phyloP scores from a whole-genome alignment of 2,113 vertebrate species.

The Baryphthengus martii region DNA sequence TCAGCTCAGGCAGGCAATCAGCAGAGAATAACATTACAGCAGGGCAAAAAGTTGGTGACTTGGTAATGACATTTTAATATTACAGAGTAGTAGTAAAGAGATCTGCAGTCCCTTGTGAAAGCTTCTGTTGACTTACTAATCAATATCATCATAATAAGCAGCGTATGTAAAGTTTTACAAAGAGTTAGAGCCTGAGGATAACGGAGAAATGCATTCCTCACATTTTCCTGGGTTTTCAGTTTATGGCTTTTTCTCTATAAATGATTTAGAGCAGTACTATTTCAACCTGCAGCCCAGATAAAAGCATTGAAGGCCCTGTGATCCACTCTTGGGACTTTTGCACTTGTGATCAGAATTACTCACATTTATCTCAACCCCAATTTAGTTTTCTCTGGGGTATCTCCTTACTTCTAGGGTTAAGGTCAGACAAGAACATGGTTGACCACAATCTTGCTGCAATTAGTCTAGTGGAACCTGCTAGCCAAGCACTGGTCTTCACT shows the following conservation, averaged over 20 bases:
- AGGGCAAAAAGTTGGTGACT: slow-evolving; percentile 69
- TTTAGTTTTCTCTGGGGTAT: background rate
- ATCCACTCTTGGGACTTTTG: background rate
- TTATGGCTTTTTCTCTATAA: slow-evolving; percentile 21
- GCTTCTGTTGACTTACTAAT: slow-evolving; percentile 78
- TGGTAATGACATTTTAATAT: slow-evolving; percentile 78
- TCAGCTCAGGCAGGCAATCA: slow-evolving; percentile 74
- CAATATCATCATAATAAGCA: slow-evolving; percentile 76
- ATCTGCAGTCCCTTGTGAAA: slow-evolving; percentile 67
- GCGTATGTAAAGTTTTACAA: slow-evolving; percentile 66
- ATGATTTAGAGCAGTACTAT: background rate
- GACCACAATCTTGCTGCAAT: background rate
- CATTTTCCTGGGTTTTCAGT: background rate
- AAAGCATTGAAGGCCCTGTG: accelerated
- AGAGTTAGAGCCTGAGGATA: slow-evolving; percentile 67
- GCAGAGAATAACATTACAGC: slow-evolving; percentile 75
- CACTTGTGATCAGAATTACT: background rate
- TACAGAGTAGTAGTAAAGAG: slow-evolving; percentile 68
- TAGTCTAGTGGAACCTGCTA: background rate
- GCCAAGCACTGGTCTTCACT: background rate
- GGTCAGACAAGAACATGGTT: background rate
- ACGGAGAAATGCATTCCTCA: slow-evolving; percentile 29
- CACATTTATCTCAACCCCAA: background rate
- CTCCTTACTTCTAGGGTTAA: background rate
- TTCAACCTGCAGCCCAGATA: background rate